Evolutionary conservation across 2,113 vertebrate genomes (phyloP), one percentile per base, ranked within the genome.

Genomic region (Symphodus melops): DNA sequence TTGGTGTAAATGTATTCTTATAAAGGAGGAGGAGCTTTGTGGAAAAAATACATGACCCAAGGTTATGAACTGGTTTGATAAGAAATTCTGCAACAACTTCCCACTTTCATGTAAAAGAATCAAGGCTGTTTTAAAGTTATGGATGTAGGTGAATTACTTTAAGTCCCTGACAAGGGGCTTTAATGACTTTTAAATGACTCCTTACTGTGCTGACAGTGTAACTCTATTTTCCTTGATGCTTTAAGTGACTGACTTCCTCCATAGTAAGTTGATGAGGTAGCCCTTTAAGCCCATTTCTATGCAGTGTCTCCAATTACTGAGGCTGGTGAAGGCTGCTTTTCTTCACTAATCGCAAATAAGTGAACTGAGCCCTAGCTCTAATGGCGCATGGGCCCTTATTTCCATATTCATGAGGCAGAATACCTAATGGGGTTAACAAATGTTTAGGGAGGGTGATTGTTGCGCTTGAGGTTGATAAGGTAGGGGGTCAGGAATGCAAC

Each of bases 381-480:
- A 46, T 4, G 91, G 94, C 93, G 92, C 83, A 94, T 94, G 91
- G 90, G 89, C 82, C 93, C 72, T 81, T 85, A 95, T 97, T 96
- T 97, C 94, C 95, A 96, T 96, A 97, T 96, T 95, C 94, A 96
- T 96, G 94, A 95, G 91, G 91, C 90, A 86, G 92, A 95, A 95
- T 94, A 94, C 94, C 94, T 95, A 97, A 96, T 95, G 94, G 94
- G 91, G 92, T 94, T 96, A 96, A 96, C 94, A 94, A 95, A 95
- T 95, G 88, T 91, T 91, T 94, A 93, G 94, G 93, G 90, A 82
- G 89, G 86, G 78, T 68, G 92, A 87, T 75, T 68, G 73, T 85
- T 83, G 83, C 33, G 63, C 80, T 77, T 59, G 49, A 63, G 79
- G 69, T 72, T 79, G 83, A 86, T 87, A 79, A 73, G 79, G 62